Percentiles rank a stretch among this genome's conserved stretches.
phyloP scores from a whole-genome alignment of 2,113 vertebrate genomes.

The Pyrgilauda ruficollis region DNA sequence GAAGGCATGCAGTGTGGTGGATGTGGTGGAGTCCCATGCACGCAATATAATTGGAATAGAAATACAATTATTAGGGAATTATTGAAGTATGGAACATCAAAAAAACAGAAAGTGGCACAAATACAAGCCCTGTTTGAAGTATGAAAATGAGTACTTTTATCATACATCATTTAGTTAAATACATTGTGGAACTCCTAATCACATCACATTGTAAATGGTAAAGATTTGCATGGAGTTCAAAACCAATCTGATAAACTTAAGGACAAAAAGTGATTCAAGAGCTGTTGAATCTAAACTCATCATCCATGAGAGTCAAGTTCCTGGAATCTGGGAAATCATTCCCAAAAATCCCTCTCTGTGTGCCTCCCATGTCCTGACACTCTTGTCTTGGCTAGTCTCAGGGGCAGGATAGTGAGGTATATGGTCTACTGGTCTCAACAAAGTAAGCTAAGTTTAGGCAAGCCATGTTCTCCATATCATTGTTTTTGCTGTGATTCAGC shows the following conservation, averaged over 20 bases:
- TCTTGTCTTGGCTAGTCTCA: not conserved
- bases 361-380: not conserved
- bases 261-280: not conserved
- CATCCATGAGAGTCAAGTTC: not conserved
- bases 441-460: not conserved
- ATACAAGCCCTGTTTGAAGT: not conserved
- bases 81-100: not conserved
- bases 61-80: not conserved
- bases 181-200: not conserved
- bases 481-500: not conserved
- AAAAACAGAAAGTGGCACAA: not conserved
- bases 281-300: not conserved
- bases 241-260: not conserved
- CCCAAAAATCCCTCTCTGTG: not conserved
- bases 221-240: not conserved
- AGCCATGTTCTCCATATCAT: not conserved
- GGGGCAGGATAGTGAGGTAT: not conserved
- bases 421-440: not conserved
- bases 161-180: not conserved
- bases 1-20: not conserved
- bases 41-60: not conserved
- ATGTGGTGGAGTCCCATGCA: not conserved
- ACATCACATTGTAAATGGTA: not conserved
- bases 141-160: not conserved
- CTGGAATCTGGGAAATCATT: not conserved